Conservation (phyloP, 2,888 invertebrate species). For the Chesias legatella region DNA sequence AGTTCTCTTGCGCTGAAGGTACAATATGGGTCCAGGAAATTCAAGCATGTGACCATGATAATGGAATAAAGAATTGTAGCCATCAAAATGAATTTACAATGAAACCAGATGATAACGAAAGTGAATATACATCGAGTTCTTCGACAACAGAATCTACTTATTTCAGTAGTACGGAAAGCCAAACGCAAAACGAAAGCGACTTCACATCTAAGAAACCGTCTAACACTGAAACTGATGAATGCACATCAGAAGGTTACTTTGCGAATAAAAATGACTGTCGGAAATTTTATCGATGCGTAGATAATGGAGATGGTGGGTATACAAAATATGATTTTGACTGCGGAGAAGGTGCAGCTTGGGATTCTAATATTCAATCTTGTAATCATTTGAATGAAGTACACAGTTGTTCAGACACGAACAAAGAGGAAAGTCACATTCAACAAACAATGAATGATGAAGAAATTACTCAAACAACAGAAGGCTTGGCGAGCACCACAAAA, state of each 20-base stretch:
- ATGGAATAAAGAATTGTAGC: conserved; percentile 40
- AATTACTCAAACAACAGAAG: conserved; percentile 30
- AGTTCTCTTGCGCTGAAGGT: conserved; percentile 83
- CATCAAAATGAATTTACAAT: conserved; percentile 33
- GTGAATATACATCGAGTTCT: conserved; percentile 19
- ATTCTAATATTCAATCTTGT: conserved; percentile 71
- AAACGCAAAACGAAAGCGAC: conserved; percentile 34
- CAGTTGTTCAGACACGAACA: conserved; percentile 37
- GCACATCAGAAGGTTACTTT: conserved; percentile 71
- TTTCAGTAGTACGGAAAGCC: conserved; percentile 28
- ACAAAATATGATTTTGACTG: conserved; percentile 79
- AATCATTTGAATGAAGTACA: conserved; percentile 75
- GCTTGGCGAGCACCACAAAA: conserved; percentile 27
- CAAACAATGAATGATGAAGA: conserved; percentile 44
- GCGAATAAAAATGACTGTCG: conserved; percentile 66
- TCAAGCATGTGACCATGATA: conserved; percentile 74
- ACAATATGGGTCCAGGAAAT: conserved; percentile 85
- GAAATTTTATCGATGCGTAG: conserved; percentile 74
- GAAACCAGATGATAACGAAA: conserved; percentile 25
- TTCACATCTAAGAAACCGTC: conserved; percentile 30
- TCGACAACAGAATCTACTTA: conserved; percentile 16
- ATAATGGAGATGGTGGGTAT: conserved; percentile 61
- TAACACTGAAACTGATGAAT: conserved; percentile 36
- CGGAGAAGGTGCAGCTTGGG: conserved; percentile 82
- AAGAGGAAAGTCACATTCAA: conserved; percentile 33